A percentile compares a stretch with the other conserved stretches of the same genome.
These are phyloP conservation scores for Rhea americana DNA, from an alignment of 2,113 vertebrate species.

Conservation along the genomic window DNA sequence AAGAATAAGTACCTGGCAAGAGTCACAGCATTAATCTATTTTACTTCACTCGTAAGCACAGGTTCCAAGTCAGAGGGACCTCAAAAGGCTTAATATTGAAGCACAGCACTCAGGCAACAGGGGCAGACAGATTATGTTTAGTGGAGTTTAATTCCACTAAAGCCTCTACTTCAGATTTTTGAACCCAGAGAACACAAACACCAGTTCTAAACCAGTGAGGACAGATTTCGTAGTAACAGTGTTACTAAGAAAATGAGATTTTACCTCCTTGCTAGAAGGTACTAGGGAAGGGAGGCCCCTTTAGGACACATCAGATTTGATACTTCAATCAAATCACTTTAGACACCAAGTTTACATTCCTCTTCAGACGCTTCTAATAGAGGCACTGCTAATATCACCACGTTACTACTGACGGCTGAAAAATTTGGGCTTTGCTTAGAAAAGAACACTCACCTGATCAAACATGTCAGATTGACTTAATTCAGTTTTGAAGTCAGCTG, in stretches of 20 bases:
- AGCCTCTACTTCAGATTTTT: not conserved
- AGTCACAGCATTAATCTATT: not conserved
- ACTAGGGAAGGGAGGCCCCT: not conserved
- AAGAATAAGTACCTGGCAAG: not conserved
- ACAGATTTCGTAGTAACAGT: not conserved
- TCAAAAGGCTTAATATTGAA: not conserved
- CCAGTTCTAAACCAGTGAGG: not conserved
- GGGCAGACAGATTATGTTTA: not conserved
- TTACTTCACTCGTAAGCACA: not conserved
- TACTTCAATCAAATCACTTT: not conserved
- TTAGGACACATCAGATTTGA: not conserved
- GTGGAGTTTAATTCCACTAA: not conserved
- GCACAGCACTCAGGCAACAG: not conserved
- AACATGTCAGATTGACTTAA: conserved; percentile 99
- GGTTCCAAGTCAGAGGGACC: not conserved
- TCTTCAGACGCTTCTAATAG: not conserved
- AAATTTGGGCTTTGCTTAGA: not conserved
- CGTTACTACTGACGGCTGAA: rapidly evolving
- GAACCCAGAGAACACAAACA: not conserved
- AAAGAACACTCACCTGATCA: conserved; percentile 88
- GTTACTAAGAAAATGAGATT: not conserved
- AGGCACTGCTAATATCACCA: not conserved
- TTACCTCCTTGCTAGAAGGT: not conserved
- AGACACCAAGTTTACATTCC: not conserved
- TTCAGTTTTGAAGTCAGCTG: conserved; percentile 98